Percentiles rank a stretch among this genome's conserved stretches.
Evolutionary conservation across 1,140 invertebrate genomes (phyloP).

Genomic region (Rhizoglyphus robini): DNA sequence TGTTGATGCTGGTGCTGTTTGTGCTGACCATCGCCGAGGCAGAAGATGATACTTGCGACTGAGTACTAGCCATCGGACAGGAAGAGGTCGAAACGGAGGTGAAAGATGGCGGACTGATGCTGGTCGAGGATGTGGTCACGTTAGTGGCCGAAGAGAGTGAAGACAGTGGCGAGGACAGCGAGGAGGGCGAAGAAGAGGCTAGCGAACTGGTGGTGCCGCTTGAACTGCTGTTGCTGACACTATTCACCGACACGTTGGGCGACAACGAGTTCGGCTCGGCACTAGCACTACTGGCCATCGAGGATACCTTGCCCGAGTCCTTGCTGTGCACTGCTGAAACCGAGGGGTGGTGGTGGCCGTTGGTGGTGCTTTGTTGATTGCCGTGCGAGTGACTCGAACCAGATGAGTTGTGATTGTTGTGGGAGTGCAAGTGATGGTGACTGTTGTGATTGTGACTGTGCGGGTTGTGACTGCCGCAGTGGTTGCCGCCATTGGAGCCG

Average conservation of each 20-base stretch:
- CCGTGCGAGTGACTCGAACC: neutral
- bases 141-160: neutral
- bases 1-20: neutral
- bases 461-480: neutral
- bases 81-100: neutral
- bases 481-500: neutral
- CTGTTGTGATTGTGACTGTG: neutral
- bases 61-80: neutral
- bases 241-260: neutral
- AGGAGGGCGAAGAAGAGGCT: neutral
- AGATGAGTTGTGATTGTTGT: neutral
- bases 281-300: neutral
- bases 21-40: neutral
- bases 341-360: neutral
- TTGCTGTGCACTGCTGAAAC: neutral
- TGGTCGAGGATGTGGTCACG: neutral
- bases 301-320: neutral
- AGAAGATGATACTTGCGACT: neutral
- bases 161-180: neutral
- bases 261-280: neutral
- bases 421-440: too few relatives aligned
- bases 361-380: neutral
- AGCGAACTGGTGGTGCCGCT: neutral
- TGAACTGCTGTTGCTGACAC: conserved; percentile 5
- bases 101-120: neutral